Evolutionary conservation across 2,888 invertebrate genomes (phyloP).

Genomic region (Diaperis boleti): DNA sequence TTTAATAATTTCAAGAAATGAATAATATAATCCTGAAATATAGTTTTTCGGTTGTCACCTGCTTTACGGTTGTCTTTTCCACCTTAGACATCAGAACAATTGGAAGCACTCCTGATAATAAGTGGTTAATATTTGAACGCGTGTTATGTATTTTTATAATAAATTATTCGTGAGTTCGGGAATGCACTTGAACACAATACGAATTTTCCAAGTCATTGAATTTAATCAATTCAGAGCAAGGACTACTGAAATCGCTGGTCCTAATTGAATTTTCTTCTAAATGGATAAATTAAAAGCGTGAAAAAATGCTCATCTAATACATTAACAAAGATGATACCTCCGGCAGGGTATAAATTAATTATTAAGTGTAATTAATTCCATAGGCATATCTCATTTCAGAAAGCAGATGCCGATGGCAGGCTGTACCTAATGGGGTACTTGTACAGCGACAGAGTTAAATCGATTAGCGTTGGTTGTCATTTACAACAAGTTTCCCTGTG

Average conservation of each 20-base stretch:
- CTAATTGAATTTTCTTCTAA: constrained; percentile 38
- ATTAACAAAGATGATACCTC: constrained; percentile 45
- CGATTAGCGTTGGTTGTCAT: constrained; percentile 60
- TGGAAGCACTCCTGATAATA: too few species aligned
- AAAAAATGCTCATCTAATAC: constrained; percentile 41
- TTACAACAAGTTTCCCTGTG: constrained; percentile 54
- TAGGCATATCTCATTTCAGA: constrained; percentile 55
- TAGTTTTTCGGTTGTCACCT: too few species aligned
- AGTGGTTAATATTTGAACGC: background rate
- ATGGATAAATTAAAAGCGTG: constrained; percentile 36
- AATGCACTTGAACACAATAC: constrained; percentile 7
- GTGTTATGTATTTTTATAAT: constrained; percentile 9
- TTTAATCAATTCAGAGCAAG: constrained; percentile 17
- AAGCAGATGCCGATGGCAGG: constrained; percentile 60
- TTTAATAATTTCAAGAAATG: too few species aligned
- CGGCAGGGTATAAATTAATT: constrained; percentile 55
- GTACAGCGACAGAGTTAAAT: constrained; percentile 57
- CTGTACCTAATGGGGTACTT: constrained; percentile 59
- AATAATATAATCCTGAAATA: too few species aligned
- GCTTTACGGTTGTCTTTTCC: too few species aligned
- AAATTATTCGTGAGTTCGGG: constrained; percentile 19
- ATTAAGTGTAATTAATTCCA: constrained; percentile 59
- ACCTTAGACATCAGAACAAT: too few species aligned
- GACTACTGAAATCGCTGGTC: constrained; percentile 24
- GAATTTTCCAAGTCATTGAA: constrained; percentile 24